phyloP scores from a whole-genome alignment of 2,797 vertebrate genomes.

The Enteromius paludinosus region DNA sequence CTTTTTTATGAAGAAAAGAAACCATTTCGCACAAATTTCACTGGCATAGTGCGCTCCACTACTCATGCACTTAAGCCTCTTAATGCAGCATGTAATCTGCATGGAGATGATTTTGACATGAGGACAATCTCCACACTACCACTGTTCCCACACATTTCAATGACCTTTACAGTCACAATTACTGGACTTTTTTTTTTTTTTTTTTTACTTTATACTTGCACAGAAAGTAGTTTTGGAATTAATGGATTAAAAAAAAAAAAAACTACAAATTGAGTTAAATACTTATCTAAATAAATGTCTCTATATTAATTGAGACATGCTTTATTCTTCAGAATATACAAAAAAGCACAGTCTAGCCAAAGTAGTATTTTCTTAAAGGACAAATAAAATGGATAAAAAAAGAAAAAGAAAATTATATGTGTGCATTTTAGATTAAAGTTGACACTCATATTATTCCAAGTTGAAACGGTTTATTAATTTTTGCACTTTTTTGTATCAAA shows the following conservation, averaged over 20 bases:
- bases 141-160: background rate
- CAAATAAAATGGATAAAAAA: background rate
- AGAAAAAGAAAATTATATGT: too few species aligned
- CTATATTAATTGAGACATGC: background rate
- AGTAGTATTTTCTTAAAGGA: background rate
- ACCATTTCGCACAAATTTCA: background rate
- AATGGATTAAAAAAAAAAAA: too few species aligned
- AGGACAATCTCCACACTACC: too few species aligned
- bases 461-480: slow-evolving; percentile 29
- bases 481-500: slow-evolving; percentile 21
- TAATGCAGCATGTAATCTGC: background rate
- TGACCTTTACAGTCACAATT: background rate
- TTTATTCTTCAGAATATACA: background rate
- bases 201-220: too few species aligned
- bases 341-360: background rate
- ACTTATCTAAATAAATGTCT: background rate
- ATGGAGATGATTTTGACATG: background rate
- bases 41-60: background rate
- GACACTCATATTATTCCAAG: background rate
- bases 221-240: background rate
- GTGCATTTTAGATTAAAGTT: too few species aligned
- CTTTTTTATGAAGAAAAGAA: background rate
- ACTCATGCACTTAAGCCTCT: background rate
- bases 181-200: background rate
- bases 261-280: too few species aligned